Conservation (phyloP, 2,888 invertebrate genomes). For the Eupithecia inturbata region DNA sequence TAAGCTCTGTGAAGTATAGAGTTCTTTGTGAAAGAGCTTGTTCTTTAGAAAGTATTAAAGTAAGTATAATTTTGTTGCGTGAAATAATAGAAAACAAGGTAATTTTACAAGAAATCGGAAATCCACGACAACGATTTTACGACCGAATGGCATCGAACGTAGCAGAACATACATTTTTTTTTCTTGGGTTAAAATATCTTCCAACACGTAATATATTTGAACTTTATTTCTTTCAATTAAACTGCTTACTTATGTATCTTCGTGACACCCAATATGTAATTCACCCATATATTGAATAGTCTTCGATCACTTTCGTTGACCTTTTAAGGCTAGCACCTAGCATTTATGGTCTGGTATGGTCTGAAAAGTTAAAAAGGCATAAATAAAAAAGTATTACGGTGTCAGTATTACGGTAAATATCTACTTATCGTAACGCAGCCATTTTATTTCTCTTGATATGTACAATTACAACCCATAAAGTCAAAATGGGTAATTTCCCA, state of each 20-base stretch:
- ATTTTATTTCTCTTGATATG: too few relatives aligned
- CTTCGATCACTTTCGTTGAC: neutral
- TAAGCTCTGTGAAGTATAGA: neutral
- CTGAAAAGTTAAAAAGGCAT: too few relatives aligned
- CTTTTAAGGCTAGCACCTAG: neutral
- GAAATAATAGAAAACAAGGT: neutral
- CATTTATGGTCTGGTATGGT: neutral
- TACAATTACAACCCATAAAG: too few relatives aligned
- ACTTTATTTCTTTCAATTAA: neutral
- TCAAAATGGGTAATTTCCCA: too few relatives aligned
- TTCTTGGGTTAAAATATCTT: neutral
- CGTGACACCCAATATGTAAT: neutral
- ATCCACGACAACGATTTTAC: neutral
- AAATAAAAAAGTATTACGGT: too few relatives aligned
- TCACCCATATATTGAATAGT: too few relatives aligned
- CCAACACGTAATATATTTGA: neutral
- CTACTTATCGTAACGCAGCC: too few relatives aligned
- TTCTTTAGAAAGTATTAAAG: neutral
- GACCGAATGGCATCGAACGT: too few relatives aligned
- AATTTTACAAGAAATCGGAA: neutral
- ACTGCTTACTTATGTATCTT: neutral
- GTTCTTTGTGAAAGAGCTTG: neutral
- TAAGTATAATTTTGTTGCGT: neutral
- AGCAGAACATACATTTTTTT: too few relatives aligned
- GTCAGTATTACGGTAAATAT: too few relatives aligned